phyloP scores from a whole-genome alignment of 2,113 vertebrate species.

The Neodon shergylaensis region DNA sequence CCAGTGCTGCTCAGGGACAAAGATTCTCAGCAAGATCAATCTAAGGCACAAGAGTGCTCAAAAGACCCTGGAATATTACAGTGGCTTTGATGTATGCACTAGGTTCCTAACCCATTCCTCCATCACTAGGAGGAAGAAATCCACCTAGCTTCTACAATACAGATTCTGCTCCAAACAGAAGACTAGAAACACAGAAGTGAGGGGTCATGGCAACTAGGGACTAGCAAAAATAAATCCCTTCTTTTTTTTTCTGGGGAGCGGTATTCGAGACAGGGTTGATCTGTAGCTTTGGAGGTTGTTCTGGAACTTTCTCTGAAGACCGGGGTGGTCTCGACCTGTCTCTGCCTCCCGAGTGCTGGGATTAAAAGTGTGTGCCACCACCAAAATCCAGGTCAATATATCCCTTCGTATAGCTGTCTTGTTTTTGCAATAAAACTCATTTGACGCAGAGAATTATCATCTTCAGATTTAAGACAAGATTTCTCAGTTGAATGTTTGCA shows the following conservation, averaged over 20 bases:
- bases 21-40: background rate
- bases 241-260: background rate
- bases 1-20: background rate
- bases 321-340: too few relatives aligned
- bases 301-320: too few relatives aligned
- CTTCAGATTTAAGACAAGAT: background rate
- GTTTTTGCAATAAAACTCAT: background rate
- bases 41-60: background rate
- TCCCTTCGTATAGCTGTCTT: background rate
- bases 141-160: background rate
- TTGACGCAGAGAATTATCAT: background rate
- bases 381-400: background rate
- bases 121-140: background rate
- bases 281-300: too few relatives aligned
- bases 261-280: too few relatives aligned
- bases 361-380: too few relatives aligned
- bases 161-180: background rate
- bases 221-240: constrained; percentile 25
- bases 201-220: background rate
- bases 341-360: too few relatives aligned
- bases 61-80: background rate
- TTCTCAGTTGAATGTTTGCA: background rate
- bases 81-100: background rate
- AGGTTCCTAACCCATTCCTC: background rate
- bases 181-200: background rate